Evolutionary conservation across 2,888 invertebrate genomes (phyloP), one percentile per base, ranked within the genome.

Genomic region (Nemotelus nigrinus): DNA sequence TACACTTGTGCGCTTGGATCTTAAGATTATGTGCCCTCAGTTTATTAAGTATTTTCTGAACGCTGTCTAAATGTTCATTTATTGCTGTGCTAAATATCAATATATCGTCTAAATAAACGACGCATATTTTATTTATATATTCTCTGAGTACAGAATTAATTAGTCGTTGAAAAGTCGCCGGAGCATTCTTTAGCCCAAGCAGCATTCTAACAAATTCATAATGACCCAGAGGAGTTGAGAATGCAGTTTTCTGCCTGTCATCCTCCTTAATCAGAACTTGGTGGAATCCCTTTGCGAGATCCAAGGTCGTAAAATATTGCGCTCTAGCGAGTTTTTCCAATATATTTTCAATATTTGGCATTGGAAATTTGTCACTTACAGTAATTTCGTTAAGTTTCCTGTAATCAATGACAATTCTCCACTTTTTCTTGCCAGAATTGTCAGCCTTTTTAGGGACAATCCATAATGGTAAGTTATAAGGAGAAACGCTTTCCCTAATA

Each of bases 161-260:
- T 10, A 82, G 41, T 3, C 82, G 64, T 74, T 83, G 82, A 25
- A 84, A 83, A 58, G 81, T 82, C 0, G 82, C 80, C 0, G 82
- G 81, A 1, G 39, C 65, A n/a, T 64, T 41, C 43, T 64, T 64
- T n/a, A 64, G n/a, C 2, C 65, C 65, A 2, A 64, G 2, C 45
- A 2, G 39, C 65, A 43, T 64, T 64, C 65, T 25, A n/a, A 64
- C 25, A n/a, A 64, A 64, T 25, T 64, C 65, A 43, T 64, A 64
- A 43, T 64, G 65, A 1, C 65, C 65, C 6, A 41, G 7, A 48
- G 47, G 47, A 25, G 67, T 67, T 67, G 67, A 67, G 3, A 45
- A 60, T 7, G 80, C 77, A 1, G 81, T 81, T 64, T 80, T 80
- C 55, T 60, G n/a, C 50, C 74, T 79, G 57, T 80, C 81, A 43